phyloP scores from a whole-genome alignment of 2,888 invertebrate genomes.

The Melanotus villosus region DNA sequence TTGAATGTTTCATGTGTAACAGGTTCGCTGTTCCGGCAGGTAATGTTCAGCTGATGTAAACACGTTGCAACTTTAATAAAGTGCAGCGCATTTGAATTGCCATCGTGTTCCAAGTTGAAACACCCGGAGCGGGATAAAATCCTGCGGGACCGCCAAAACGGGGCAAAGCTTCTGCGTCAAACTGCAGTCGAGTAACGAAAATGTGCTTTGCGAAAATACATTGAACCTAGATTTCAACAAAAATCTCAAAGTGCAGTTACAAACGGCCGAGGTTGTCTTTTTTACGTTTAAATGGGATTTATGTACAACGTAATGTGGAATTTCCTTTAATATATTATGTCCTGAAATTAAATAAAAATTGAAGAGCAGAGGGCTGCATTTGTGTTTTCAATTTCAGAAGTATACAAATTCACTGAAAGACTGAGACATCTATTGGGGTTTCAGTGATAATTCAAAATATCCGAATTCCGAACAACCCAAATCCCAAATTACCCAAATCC shows the following conservation, averaged over 20 bases:
- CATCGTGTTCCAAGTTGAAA: conserved; percentile 31
- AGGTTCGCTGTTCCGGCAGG: conserved; percentile 39
- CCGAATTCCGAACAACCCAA: too few species aligned
- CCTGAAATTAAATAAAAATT: background rate
- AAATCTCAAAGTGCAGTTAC: too few species aligned
- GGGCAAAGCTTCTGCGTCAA: conserved; percentile 17
- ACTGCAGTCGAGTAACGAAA: conserved; percentile 17
- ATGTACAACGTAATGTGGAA: too few species aligned
- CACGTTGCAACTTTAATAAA: conserved; percentile 52
- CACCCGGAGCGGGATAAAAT: conserved; percentile 32
- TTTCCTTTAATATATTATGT: too few species aligned
- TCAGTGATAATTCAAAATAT: too few species aligned
- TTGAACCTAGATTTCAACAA: background rate
- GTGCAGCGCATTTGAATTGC: conserved; percentile 50
- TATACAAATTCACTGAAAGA: too few species aligned
- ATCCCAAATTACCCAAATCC: too few species aligned
- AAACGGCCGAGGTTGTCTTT: too few species aligned
- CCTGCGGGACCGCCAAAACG: conserved; percentile 24
- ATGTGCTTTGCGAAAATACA: background rate
- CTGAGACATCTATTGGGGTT: too few species aligned
- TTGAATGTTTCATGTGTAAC: conserved; percentile 33
- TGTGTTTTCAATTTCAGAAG: too few species aligned
- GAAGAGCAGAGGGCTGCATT: background rate
- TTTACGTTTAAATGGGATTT: too few species aligned
- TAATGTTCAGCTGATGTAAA: conserved; percentile 43